A percentile compares a stretch with the other conserved stretches of the same genome.
Evolutionary conservation across 2,113 vertebrate genomes (phyloP).

Genomic region (Orthonyx spaldingii): DNA sequence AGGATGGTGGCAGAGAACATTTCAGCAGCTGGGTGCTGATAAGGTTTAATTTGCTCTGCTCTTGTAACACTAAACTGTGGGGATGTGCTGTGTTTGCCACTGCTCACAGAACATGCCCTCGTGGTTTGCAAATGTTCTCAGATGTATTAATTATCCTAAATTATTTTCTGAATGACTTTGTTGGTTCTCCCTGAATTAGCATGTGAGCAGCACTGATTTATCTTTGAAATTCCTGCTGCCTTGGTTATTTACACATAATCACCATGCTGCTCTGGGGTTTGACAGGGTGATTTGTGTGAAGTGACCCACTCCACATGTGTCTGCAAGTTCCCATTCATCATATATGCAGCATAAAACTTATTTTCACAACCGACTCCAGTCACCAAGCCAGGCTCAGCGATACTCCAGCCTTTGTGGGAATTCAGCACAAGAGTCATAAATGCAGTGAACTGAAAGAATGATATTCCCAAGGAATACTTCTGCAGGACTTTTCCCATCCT

Average conservation of each 20-base stretch:
- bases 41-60: slow-evolving; percentile 4
- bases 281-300: not conserved
- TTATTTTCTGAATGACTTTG: not conserved
- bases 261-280: not conserved
- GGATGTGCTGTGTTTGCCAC: not conserved
- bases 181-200: not conserved
- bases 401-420: not conserved
- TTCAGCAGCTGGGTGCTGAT: not conserved
- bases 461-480: slow-evolving; percentile 25
- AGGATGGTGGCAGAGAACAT: not conserved
- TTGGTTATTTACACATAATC: slow-evolving; percentile 3
- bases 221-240: not conserved
- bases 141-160: not conserved
- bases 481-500: slow-evolving; percentile 1
- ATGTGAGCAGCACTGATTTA: not conserved
- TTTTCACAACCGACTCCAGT: not conserved
- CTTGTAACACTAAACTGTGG: not conserved
- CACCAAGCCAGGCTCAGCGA: not conserved
- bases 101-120: not conserved
- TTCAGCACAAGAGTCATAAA: not conserved
- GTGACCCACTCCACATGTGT: not conserved
- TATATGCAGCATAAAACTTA: not conserved
- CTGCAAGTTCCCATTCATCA: not conserved
- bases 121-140: not conserved
- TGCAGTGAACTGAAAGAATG: not conserved